Base-by-base conservation (phyloP, 2,797 vertebrate species). In the Morelia viridis region DNA sequence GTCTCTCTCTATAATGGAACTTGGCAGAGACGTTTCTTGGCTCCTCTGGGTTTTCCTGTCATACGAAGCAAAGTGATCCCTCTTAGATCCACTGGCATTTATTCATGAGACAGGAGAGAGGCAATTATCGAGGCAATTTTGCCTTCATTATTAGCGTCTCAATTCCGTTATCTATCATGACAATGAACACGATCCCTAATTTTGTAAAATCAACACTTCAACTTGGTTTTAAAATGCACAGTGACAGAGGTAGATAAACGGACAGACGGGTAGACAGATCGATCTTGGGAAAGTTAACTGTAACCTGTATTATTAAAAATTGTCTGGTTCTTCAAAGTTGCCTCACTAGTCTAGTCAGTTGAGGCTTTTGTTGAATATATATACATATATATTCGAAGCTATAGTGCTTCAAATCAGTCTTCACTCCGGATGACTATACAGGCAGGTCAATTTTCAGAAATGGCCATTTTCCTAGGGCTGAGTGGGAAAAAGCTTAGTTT, bases 21-120 rank as follows among this genome's bases (percentile, higher is more conserved):
- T 62, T 7, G 92, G 46, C n/a, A 94, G 0, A 61, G 93, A 24
- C 10, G 8, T 87, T 91, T 94, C 41, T 11, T 17, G 60, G 0
- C 31, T 94, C 56, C 62, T 76, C 60, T 89, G 12, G 24, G 3
- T 93, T 95, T 95, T 90, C 86, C 92, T 9, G 26, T 92, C 94
- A 50, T 35, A 76, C 31, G 85, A 2, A 90, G 80, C 91, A 87
- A 89, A 89, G n/a, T 68, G 58, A 86, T 92, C 50, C 93, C 71
- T 88, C 10, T 1, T 62, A 92, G 68, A 94, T 86, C 58, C 2
- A 68, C 8, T 87, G 15, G 26, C 7, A 0, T 89, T 53, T 94
- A 85, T 71, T 92, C 85, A 88, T 28, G 88, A 13, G 7, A 85
- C 88, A 92, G 19, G 61, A 76, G 71, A 90, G 60, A 50, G 57